A percentile compares a stretch with the other conserved stretches of the same genome.
phyloP scores from a whole-genome alignment of 2,797 vertebrate species.

The Eptatretus atami region DNA sequence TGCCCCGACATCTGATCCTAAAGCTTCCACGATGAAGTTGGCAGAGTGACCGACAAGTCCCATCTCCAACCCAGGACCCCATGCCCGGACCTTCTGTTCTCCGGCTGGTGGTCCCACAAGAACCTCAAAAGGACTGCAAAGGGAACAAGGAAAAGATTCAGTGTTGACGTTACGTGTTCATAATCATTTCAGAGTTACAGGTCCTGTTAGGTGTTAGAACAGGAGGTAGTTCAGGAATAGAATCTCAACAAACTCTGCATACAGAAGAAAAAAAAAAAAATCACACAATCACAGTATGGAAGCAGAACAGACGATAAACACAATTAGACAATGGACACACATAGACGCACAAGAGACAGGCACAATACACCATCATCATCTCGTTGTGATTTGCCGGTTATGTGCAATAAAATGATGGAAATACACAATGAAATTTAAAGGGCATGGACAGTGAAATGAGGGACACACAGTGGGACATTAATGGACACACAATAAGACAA shows the following conservation, averaged over 20 bases:
- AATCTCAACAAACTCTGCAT: neutral
- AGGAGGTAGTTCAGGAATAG: neutral
- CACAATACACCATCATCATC: no score
- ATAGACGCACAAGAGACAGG: no score
- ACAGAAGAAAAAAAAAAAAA: neutral
- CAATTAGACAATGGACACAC: no score
- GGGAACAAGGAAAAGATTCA: neutral
- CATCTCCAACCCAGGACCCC: conserved; percentile 48
- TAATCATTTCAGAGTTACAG: neutral
- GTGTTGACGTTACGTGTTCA: neutral
- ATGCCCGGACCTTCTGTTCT: conserved; percentile 45
- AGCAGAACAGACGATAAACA: no score
- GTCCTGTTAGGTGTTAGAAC: neutral
- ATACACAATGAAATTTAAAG: no score
- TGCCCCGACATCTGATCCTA: conserved; percentile 52
- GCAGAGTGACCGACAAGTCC: conserved; percentile 49
- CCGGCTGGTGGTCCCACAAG: conserved; percentile 38
- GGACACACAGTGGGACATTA: no score
- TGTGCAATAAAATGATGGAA: no score
- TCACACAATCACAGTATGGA: no score
- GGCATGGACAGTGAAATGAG: no score
- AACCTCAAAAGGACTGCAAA: conserved; percentile 40
- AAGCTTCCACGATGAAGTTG: conserved; percentile 62
- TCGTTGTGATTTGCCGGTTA: no score
- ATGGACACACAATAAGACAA: no score